Evolutionary conservation across 2,888 invertebrate species (phyloP).

Genomic region (Pseudococcus longispinus): DNA sequence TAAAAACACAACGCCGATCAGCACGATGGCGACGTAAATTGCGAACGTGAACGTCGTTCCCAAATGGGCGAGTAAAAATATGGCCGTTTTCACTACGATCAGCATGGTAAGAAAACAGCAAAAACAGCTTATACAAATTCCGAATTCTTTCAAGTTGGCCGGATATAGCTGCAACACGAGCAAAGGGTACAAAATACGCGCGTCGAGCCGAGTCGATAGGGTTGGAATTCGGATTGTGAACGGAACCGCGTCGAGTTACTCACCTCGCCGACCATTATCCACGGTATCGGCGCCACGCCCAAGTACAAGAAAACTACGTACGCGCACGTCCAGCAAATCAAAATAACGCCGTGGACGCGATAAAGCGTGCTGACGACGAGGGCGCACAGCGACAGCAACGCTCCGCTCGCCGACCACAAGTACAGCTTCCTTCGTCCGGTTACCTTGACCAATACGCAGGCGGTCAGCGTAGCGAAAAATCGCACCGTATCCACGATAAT

Average conservation of each 20-base stretch:
- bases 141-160: slow-evolving; percentile 15
- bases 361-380: not conserved
- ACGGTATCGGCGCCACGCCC: slow-evolving; percentile 29
- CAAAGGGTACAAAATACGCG: not conserved
- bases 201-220: too few species aligned
- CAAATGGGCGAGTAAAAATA: not conserved
- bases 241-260: not conserved
- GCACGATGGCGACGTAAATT: not conserved
- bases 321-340: not conserved
- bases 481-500: slow-evolving; percentile 20
- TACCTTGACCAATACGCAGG: not conserved
- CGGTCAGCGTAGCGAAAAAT: not conserved
- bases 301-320: slow-evolving; percentile 13
- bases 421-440: not conserved
- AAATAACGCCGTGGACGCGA: not conserved
- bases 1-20: not conserved
- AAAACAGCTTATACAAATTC: not conserved
- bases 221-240: too few species aligned
- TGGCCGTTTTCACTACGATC: not conserved
- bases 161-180: slow-evolving; percentile 39
- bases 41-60: not conserved
- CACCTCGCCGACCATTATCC: slow-evolving; percentile 46
- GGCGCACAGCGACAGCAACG: not conserved
- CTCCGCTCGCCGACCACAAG: not conserved
- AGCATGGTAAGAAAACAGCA: slow-evolving; percentile 12